phyloP scores from a whole-genome alignment of 2,113 vertebrate species.

The Anarrhichthys ocellatus region DNA sequence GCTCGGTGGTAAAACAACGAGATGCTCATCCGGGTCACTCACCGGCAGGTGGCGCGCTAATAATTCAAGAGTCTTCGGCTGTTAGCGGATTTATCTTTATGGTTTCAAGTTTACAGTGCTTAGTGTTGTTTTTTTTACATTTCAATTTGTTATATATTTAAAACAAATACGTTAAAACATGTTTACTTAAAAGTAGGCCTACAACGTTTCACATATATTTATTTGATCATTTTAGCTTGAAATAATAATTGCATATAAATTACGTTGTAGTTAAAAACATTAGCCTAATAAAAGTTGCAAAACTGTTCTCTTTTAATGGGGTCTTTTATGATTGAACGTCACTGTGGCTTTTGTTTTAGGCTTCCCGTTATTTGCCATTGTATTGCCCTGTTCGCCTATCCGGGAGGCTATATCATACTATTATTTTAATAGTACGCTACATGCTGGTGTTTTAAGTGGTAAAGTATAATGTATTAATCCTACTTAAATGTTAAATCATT shows the following conservation, averaged over 20 bases:
- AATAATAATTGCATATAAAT: neutral
- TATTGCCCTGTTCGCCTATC: neutral
- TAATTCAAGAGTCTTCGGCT: too few species aligned
- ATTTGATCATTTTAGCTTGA: neutral
- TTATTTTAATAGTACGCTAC: too few species aligned
- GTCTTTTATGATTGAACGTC: neutral
- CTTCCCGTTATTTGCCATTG: neutral
- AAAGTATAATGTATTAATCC: too few species aligned
- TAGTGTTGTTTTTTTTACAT: too few species aligned
- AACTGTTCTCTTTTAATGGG: neutral
- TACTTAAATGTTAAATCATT: neutral
- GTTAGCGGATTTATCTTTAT: too few species aligned
- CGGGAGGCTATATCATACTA: neutral
- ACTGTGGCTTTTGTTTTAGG: neutral
- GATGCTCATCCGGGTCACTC: neutral
- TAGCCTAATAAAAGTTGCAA: neutral
- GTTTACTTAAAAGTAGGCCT: neutral
- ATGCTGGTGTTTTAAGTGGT: too few species aligned
- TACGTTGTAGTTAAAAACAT: neutral
- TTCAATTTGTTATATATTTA: too few species aligned
- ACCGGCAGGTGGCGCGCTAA: constrained; percentile 26
- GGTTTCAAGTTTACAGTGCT: too few species aligned
- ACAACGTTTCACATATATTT: neutral
- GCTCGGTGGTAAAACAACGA: neutral
- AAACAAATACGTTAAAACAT: neutral